Conservation (phyloP, 1,140 invertebrate genomes). For the Hormaphis cornu region DNA sequence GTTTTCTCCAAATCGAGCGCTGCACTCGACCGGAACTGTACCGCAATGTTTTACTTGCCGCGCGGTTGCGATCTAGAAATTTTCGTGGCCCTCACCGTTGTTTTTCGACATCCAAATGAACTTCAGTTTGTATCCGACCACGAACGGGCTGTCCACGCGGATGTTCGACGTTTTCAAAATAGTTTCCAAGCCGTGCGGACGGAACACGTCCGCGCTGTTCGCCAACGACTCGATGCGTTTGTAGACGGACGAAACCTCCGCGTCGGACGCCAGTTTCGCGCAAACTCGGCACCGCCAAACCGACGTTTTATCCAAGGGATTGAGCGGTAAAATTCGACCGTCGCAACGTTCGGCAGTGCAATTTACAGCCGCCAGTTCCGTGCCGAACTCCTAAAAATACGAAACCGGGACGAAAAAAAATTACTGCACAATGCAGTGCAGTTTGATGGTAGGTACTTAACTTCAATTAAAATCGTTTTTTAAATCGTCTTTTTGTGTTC, state of each 20-base stretch:
- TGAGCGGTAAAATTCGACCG: conserved; percentile 43
- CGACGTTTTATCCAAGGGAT: conserved; percentile 42
- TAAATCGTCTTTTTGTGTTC: too few relatives aligned
- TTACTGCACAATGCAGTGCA: neutral
- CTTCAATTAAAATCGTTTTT: neutral
- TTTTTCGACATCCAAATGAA: conserved; percentile 7
- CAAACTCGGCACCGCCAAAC: conserved; percentile 48
- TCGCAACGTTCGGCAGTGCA: conserved; percentile 44
- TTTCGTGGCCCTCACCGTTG: neutral
- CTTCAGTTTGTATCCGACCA: conserved; percentile 1
- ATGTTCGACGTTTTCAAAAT: conserved; percentile 1
- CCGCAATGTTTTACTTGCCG: too few relatives aligned
- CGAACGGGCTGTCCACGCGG: neutral
- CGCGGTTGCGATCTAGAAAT: too few relatives aligned
- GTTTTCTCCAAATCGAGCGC: too few relatives aligned
- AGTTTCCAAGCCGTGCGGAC: neutral
- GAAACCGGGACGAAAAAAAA: neutral
- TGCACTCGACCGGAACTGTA: too few relatives aligned
- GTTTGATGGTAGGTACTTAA: neutral
- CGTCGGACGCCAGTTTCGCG: conserved; percentile 41
- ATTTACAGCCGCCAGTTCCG: conserved; percentile 45
- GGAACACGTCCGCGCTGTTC: neutral
- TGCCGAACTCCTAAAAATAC: conserved; percentile 43
- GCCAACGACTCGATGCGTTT: neutral
- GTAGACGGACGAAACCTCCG: conserved; percentile 37